Conservation (phyloP, 64 coral and sea anemone genomes). For the Cladopsammia gracilis region DNA sequence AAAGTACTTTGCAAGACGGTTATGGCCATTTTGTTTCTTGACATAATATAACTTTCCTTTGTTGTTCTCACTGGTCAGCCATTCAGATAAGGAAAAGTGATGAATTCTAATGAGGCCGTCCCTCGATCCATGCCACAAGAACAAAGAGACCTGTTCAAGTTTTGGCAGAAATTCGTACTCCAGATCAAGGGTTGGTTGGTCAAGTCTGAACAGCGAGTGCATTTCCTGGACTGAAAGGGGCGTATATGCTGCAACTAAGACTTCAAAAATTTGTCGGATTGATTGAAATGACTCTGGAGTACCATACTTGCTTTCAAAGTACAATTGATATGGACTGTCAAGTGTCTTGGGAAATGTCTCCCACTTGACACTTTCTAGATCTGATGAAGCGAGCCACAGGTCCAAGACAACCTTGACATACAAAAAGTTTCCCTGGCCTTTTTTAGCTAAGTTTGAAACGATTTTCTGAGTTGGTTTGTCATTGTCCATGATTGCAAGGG, state of each 20-base stretch:
- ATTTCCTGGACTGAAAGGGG: conserved; percentile 34
- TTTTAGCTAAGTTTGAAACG: conserved; percentile 34
- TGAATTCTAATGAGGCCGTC: conserved; percentile 53
- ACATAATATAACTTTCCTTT: conserved; percentile 67
- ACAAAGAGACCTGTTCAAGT: conserved; percentile 71
- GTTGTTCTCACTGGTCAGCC: conserved; percentile 80
- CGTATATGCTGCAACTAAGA: conserved; percentile 49
- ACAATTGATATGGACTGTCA: conserved; percentile 65
- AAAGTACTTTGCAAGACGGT: conserved; percentile 69
- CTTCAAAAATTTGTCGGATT: conserved; percentile 57
- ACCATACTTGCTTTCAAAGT: conserved; percentile 67
- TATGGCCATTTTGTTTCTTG: conserved; percentile 67
- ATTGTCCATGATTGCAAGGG: background rate
- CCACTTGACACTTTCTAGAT: conserved; percentile 3
- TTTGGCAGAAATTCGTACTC: conserved; percentile 76
- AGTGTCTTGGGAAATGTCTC: conserved; percentile 70
- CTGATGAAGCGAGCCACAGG: background rate
- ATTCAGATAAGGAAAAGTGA: conserved; percentile 78
- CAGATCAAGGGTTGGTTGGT: background rate
- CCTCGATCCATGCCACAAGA: conserved; percentile 46
- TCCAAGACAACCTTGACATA: conserved; percentile 73
- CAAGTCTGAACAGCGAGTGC: conserved; percentile 11
- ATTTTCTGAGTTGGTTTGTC: conserved; percentile 28
- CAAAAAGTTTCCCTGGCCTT: conserved; percentile 81
- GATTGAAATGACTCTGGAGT: conserved; percentile 36